Evolutionary conservation across 2,888 invertebrate genomes (phyloP).

Genomic region (Scaptomyza cyrtandrae): DNA sequence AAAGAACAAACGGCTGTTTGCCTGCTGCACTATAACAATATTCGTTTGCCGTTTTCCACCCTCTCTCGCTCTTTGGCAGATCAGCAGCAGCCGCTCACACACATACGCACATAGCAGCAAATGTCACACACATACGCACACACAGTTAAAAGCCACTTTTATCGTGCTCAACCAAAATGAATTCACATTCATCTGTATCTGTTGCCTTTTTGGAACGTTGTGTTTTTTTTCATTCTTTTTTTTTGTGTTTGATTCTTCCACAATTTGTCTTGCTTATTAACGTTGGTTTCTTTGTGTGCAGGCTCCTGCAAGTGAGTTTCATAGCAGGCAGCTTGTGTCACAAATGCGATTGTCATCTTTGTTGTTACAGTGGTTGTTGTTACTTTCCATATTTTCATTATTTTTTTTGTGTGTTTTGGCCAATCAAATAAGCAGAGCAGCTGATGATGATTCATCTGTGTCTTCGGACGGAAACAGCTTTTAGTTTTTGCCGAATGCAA

Average conservation of each 20-base stretch:
- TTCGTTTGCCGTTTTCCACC: conserved; percentile 49
- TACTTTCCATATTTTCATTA: neutral
- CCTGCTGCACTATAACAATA: conserved; percentile 37
- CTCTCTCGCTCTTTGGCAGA: conserved; percentile 23
- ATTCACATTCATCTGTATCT: conserved; percentile 49
- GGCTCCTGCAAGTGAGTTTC: conserved; percentile 34
- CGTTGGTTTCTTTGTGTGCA: conserved; percentile 30
- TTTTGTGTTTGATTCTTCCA: conserved; percentile 24
- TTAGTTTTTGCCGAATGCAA: conserved; percentile 34
- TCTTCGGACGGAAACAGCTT: conserved; percentile 37
- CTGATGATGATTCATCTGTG: conserved; percentile 46
- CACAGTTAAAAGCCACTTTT: conserved; percentile 20
- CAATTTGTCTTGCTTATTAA: conserved; percentile 43
- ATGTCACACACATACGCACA: conserved; percentile 11
- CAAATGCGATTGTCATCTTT: conserved; percentile 26
- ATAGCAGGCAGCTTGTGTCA: conserved; percentile 25
- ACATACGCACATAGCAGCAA: conserved; percentile 12
- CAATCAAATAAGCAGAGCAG: too few species aligned
- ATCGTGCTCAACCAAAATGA: conserved; percentile 43
- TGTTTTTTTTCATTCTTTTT: too few species aligned
- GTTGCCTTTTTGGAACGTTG: neutral
- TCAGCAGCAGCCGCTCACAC: conserved; percentile 51
- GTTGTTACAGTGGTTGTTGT: conserved; percentile 12
- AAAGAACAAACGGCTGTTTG: conserved; percentile 73
- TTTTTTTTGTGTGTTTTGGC: conserved; percentile 18